Evolutionary conservation across 2,113 vertebrate species (phyloP).

Genomic region (Cololabis saira): DNA sequence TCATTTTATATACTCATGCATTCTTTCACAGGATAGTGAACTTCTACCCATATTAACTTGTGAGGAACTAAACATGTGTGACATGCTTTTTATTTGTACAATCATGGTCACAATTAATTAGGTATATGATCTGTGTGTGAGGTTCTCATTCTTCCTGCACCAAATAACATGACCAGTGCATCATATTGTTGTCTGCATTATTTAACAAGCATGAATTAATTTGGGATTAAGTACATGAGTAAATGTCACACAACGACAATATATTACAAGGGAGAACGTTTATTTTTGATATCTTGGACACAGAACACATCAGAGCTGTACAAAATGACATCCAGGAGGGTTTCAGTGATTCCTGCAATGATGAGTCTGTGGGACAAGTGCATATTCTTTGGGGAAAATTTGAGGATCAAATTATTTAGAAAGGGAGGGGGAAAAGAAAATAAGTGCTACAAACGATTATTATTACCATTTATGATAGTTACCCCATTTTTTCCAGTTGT

Average conservation of each 20-base stretch:
- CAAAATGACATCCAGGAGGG: conserved; percentile 21
- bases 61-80: too few species aligned
- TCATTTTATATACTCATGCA: too few species aligned
- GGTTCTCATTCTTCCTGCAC: too few species aligned
- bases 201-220: neutral
- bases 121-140: too few species aligned
- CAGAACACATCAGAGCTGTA: conserved; percentile 42
- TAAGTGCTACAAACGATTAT: too few species aligned
- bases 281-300: conserved; percentile 31
- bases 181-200: neutral
- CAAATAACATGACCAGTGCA: too few species aligned
- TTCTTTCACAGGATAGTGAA: too few species aligned
- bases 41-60: too few species aligned
- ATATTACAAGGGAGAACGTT: conserved; percentile 29
- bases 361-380: conserved; percentile 31
- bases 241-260: conserved; percentile 23
- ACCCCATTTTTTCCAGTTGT: too few species aligned
- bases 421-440: neutral
- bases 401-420: neutral
- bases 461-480: too few species aligned
- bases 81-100: too few species aligned
- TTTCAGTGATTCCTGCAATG: conserved; percentile 14
- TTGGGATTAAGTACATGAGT: neutral
- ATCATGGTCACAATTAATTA: too few species aligned
- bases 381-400: conserved; percentile 56